Conservation (phyloP, 2,797 vertebrate genomes). For the Enteromius trimaculatus region DNA sequence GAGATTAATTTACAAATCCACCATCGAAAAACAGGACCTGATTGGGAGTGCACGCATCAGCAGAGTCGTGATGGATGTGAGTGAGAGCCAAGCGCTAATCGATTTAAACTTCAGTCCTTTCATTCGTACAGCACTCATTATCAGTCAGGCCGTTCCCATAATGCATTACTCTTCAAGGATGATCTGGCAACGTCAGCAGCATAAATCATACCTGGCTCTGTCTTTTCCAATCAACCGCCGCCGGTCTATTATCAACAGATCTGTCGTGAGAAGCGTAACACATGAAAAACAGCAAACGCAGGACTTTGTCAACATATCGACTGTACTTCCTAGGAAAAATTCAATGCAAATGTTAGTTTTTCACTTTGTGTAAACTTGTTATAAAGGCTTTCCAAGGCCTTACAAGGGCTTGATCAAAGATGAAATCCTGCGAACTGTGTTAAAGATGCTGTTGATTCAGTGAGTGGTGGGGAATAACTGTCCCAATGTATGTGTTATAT, state of each 20-base stretch:
- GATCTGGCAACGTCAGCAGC: slow-evolving; percentile 67
- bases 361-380: slow-evolving; percentile 40
- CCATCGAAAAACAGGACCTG: slow-evolving; percentile 47
- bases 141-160: slow-evolving; percentile 69
- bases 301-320: slow-evolving; percentile 56
- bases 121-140: slow-evolving; percentile 72
- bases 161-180: slow-evolving; percentile 69
- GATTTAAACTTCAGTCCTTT: slow-evolving; percentile 72
- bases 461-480: not conserved
- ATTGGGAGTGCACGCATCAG: slow-evolving; percentile 60
- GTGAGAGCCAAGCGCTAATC: slow-evolving; percentile 65
- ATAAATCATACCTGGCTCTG: slow-evolving; percentile 70
- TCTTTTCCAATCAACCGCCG: slow-evolving; percentile 59
- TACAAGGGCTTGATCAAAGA: slow-evolving; percentile 14
- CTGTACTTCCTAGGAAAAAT: slow-evolving; percentile 26
- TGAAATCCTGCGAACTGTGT: not conserved
- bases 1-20: slow-evolving; percentile 47
- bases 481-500: not conserved
- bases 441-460: not conserved
- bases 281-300: slow-evolving; percentile 39
- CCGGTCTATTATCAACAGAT: slow-evolving; percentile 62
- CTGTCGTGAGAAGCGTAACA: slow-evolving; percentile 45
- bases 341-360: not conserved
- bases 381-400: slow-evolving; percentile 30
- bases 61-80: slow-evolving; percentile 66